phyloP scores from a whole-genome alignment of 2,797 vertebrate species.

The Acanthiza pusilla region DNA sequence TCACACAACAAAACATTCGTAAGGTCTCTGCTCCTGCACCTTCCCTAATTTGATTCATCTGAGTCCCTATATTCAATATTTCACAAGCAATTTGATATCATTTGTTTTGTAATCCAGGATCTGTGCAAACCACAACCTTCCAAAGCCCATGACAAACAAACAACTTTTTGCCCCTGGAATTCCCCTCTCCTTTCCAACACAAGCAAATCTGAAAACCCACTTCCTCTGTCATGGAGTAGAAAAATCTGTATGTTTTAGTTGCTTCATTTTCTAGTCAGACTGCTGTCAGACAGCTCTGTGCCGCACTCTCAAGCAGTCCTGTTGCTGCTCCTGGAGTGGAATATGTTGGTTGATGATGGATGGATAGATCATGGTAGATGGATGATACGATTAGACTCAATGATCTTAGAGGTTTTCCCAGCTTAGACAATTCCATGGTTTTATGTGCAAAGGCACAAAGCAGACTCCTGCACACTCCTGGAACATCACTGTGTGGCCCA shows the following conservation, averaged over 20 bases:
- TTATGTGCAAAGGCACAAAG: background rate
- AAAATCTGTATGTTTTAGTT: background rate
- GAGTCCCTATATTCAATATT: background rate
- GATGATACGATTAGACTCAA: rapidly evolving
- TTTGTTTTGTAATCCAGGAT: background rate
- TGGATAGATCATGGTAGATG: background rate
- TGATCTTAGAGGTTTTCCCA: background rate
- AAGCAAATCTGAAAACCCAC: slow-evolving; percentile 12
- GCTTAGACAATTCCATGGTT: background rate
- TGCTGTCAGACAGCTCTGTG: background rate
- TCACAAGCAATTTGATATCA: background rate
- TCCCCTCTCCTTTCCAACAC: background rate
- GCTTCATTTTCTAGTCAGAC: background rate
- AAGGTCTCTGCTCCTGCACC: background rate
- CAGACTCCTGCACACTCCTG: background rate
- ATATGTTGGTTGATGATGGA: rapidly evolving
- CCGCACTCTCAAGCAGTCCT: background rate
- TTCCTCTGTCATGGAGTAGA: background rate
- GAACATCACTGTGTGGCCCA: background rate
- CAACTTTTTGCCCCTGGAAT: slow-evolving; percentile 3
- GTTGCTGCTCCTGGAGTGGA: background rate
- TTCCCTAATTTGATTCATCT: background rate
- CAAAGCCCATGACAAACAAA: background rate
- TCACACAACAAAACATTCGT: background rate
- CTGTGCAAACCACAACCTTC: background rate